These are phyloP conservation scores for Dicranocentrus wangi DNA, from an alignment of 2,888 invertebrate genomes.

Conservation along the genomic window DNA sequence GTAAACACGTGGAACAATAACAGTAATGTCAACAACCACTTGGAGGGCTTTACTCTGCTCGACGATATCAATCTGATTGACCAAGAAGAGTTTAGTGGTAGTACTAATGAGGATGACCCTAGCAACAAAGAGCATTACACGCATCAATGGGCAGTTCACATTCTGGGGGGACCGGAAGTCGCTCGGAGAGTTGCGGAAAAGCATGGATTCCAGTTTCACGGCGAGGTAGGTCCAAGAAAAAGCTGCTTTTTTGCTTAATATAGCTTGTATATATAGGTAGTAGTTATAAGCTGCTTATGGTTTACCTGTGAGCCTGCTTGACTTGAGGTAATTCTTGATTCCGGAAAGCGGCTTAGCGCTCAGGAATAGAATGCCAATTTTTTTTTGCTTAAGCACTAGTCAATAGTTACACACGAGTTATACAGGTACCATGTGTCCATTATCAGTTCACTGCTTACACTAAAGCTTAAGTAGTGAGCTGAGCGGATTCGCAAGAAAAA, in stretches of 20 bases:
- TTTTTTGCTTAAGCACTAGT: background rate
- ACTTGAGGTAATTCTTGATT: background rate
- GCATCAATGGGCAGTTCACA: constrained; percentile 80
- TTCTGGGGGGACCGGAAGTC: constrained; percentile 77
- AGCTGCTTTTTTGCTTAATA: constrained; percentile 5
- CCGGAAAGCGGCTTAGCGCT: no score
- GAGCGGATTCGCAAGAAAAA: no score
- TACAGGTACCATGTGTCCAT: no score
- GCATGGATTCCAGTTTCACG: constrained; percentile 79
- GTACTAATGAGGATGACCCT: constrained; percentile 14
- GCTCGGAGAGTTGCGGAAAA: constrained; percentile 78
- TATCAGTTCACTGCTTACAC: no score
- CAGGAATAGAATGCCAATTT: background rate
- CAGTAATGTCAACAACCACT: background rate
- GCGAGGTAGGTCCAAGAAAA: constrained; percentile 76
- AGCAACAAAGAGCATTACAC: constrained; percentile 75
- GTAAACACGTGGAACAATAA: background rate
- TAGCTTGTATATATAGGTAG: background rate
- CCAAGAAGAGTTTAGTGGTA: background rate
- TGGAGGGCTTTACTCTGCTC: background rate
- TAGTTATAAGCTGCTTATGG: constrained; percentile 2
- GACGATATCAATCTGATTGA: constrained; percentile 36
- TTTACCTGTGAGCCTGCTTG: background rate
- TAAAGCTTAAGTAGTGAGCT: no score
- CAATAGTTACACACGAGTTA: no score